Percentiles rank a stretch among this genome's conserved stretches.
Conservation (phyloP, 2,113 vertebrate genomes). For the Rhinogobius similis region DNA sequence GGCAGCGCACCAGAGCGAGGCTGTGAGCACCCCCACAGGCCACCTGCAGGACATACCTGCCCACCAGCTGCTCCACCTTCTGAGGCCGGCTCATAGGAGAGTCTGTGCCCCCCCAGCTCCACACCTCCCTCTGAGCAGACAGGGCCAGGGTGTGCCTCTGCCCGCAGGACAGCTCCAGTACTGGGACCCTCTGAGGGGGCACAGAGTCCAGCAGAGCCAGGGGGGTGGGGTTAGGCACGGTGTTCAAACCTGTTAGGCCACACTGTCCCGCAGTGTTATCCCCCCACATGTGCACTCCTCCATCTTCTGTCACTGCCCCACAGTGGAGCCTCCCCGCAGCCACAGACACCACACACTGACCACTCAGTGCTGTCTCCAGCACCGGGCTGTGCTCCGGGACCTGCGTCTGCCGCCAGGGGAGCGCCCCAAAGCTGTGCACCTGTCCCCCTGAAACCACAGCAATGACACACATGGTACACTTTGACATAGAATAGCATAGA, state of each 20-base stretch:
- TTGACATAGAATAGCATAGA: not conserved
- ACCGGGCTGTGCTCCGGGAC: constrained; percentile 68
- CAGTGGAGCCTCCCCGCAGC: constrained; percentile 89
- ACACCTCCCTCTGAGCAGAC: constrained; percentile 86
- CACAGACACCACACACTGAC: constrained; percentile 84
- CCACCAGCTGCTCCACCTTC: constrained; percentile 89
- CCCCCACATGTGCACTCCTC: constrained; percentile 94
- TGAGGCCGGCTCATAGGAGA: constrained; percentile 90
- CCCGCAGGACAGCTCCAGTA: constrained; percentile 90
- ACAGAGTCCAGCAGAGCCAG: constrained; percentile 82
- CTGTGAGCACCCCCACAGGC: constrained; percentile 92
- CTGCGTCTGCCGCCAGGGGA: constrained; percentile 84
- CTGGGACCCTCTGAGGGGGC: constrained; percentile 76
- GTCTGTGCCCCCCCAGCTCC: constrained; percentile 87
- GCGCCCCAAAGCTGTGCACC: constrained; percentile 90
- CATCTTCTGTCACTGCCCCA: constrained; percentile 89
- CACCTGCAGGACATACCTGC: constrained; percentile 89
- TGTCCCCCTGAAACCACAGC: constrained; percentile 81
- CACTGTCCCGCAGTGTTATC: constrained; percentile 92
- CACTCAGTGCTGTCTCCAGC: constrained; percentile 84
- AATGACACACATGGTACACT: not conserved
- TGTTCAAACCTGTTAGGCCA: constrained; percentile 78
- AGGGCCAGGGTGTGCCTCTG: constrained; percentile 90
- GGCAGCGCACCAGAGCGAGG: constrained; percentile 89
- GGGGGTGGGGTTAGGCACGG: constrained; percentile 83